Percentiles rank a stretch among this genome's conserved stretches.
Evolutionary conservation across 2,888 invertebrate species (phyloP).

Genomic region (Resseliella maxima): DNA sequence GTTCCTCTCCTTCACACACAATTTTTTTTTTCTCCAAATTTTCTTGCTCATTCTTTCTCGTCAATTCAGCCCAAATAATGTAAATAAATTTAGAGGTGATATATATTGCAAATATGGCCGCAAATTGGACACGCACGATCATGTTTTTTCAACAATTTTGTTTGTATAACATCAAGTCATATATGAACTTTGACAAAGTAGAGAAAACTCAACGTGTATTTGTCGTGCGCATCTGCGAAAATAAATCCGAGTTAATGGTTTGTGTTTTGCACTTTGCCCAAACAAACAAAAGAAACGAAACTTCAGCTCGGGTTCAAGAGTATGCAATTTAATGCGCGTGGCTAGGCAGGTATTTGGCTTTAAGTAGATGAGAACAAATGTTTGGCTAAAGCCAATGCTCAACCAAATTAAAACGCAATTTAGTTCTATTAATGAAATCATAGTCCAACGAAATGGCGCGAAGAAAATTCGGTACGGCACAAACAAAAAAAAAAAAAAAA

Average conservation of each 20-base stretch:
- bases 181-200: conserved; percentile 18
- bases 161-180: not conserved
- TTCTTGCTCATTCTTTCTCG: too few species aligned
- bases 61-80: too few species aligned
- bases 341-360: not conserved
- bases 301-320: not conserved
- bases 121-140: not conserved
- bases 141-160: not conserved
- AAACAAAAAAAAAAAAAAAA: not conserved
- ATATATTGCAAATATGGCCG: not conserved
- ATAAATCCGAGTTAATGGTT: not conserved
- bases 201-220: not conserved
- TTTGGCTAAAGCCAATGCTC: not conserved
- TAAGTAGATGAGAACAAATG: too few species aligned
- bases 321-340: not conserved
- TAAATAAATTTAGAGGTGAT: conserved; percentile 7
- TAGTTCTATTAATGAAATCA: not conserved
- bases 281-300: not conserved
- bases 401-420: conserved; percentile 25
- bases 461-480: not conserved
- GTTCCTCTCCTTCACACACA: too few species aligned
- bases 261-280: not conserved
- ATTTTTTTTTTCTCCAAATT: not conserved
- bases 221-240: not conserved
- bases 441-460: not conserved